Conservation (phyloP, 2,888 invertebrate genomes). For the Cephonodes hylas region DNA sequence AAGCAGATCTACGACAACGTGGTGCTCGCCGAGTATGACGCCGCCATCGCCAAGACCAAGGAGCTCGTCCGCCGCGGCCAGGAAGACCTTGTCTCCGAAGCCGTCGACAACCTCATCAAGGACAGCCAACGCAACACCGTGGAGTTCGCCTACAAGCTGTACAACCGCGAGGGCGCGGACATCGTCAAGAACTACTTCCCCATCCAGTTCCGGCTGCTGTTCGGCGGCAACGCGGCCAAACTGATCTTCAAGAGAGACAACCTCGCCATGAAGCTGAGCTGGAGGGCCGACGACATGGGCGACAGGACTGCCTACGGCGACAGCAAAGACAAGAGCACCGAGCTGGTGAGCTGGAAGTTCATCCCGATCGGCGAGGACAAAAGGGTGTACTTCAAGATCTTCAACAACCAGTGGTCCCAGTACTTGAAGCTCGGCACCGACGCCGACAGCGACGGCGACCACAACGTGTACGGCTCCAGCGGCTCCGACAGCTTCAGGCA, state of each 20-base stretch:
- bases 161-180: constrained; percentile 13
- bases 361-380: constrained; percentile 19
- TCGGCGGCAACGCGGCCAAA: constrained; percentile 13
- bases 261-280: constrained; percentile 17
- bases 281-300: constrained; percentile 14
- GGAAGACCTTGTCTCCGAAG: background rate
- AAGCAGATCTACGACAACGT: background rate
- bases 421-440: constrained; percentile 7
- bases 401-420: constrained; percentile 11
- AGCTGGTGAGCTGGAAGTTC: constrained; percentile 17
- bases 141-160: constrained; percentile 18
- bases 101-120: constrained; percentile 4
- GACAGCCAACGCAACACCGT: constrained; percentile 13
- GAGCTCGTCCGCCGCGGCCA: background rate
- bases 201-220: constrained; percentile 7
- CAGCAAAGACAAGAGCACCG: constrained; percentile 12
- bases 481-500: constrained; percentile 8
- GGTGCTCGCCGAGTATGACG: background rate
- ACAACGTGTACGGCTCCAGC: background rate
- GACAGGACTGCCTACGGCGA: constrained; percentile 13
- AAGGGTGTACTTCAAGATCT: constrained; percentile 21
- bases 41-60: background rate
- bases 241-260: constrained; percentile 16
- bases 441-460: background rate
- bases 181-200: constrained; percentile 18